Base-by-base conservation (phyloP, 2,888 invertebrate genomes). In the Eristalinus sepulchralis region DNA sequence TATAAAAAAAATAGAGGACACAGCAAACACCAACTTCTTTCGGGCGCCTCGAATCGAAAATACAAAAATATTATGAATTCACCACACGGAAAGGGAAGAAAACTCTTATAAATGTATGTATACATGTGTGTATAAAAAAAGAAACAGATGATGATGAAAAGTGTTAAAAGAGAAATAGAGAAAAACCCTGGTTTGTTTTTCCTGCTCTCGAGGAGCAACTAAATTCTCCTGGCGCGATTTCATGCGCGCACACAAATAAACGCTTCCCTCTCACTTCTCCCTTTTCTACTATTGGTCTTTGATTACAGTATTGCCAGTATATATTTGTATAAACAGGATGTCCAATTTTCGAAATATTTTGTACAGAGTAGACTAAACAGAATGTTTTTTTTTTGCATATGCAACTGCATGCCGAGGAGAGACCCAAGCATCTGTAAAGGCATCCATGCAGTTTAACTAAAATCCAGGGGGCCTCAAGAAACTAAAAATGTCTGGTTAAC, bases 221-320 rank as follows among this genome's bases (percentile, higher is more conserved):
- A 17, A 47, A 17, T 47, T 47, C 47, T 47, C 47, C 47, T 47
- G 47, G 47, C 47, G 47, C 47, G 17, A 64, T 34, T 64, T 36
- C 13, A 59, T 5, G 8, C 20, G n/a, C n/a, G 9, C 22, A 24
- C 39, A 59, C 34, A 59, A 8, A 53, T 31, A 73, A 20, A 66
- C 36, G 59, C 59, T 39, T 17, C 10, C 36, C 47, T 31, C 5
- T 77, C 82, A 66, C 64, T 27, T 47, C 17, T 17, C 17, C 47
- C 27, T 57, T 36, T 67, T 68, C 33, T 68, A 20, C 66, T 77
- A 53, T 60, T 66, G 36, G 53, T 66, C 57, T 53, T 47, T 24
- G 53, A n/a, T 55, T 20, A 20, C 67, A 73, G 57, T 83, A 73
- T 73, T 83, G 83, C 83, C 79, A 78, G 57, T n/a, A n/a, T n/a